Evolutionary conservation across 2,888 invertebrate genomes (phyloP), one percentile per base, ranked within the genome.

Genomic region (Hofmannophila pseudospretella): DNA sequence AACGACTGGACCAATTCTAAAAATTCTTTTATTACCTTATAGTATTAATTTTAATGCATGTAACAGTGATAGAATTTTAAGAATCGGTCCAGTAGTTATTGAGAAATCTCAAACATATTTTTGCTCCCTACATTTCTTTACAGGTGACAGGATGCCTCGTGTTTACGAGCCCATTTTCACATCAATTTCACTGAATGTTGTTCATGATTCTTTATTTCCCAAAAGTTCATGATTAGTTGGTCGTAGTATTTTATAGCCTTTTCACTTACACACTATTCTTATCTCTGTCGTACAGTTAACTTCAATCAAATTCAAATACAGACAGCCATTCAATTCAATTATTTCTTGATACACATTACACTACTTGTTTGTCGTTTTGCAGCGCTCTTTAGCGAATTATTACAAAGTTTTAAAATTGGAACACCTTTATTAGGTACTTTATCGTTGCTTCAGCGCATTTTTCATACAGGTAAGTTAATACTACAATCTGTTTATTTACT

Each of bases 141-240:
- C n/a, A n/a, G n/a, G n/a, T n/a, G n/a, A n/a, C n/a, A n/a, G n/a
- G n/a, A n/a, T n/a, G n/a, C n/a, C n/a, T n/a, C n/a, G n/a, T n/a
- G n/a, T n/a, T n/a, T n/a, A n/a, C n/a, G n/a, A n/a, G n/a, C n/a
- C n/a, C n/a, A n/a, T n/a, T n/a, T n/a, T n/a, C n/a, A n/a, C n/a
- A n/a, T n/a, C n/a, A n/a, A n/a, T n/a, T n/a, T n/a, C n/a, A n/a
- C n/a, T n/a, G n/a, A n/a, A n/a, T n/a, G n/a, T 8, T 20, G 20
- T 8, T 20, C 7, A 20, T 5, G 4, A 20, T 20, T 20, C n/a
- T 19, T 20, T 20, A 20, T 20, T 14, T 19, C 7, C 7, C 2
- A 32, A 60, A 65, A 49, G 60, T 65, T 61, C 65, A 68, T 65
- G 35, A 58, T 11, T 3, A n/a, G 19, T 36, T 14, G 13, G 36